Evolutionary conservation across 2,797 vertebrate genomes (phyloP).

Genomic region (Melanotaenia pygmaea): DNA sequence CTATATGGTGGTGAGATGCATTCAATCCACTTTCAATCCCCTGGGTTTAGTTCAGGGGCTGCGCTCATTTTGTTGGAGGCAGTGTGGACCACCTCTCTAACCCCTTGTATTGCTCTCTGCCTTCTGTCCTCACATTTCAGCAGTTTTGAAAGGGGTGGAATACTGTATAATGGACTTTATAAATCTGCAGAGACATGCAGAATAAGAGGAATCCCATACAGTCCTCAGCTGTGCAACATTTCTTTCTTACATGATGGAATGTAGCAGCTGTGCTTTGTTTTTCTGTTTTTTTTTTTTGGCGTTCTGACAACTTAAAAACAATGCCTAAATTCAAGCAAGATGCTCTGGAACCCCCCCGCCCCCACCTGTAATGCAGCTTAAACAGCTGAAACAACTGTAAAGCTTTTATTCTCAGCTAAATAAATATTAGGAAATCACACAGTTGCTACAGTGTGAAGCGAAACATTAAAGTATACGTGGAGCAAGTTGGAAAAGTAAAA

Average conservation of each 20-base stretch:
- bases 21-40: constrained; percentile 81
- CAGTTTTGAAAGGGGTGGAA: constrained; percentile 54
- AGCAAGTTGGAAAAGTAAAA: constrained; percentile 62
- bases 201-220: constrained; percentile 38
- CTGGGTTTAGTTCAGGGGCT: constrained; percentile 78
- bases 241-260: constrained; percentile 16
- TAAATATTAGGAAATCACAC: constrained; percentile 17
- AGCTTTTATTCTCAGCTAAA: constrained; percentile 28
- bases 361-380: constrained; percentile 42
- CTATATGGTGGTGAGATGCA: constrained; percentile 74
- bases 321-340: constrained; percentile 48
- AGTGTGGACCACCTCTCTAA: constrained; percentile 62
- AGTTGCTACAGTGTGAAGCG: constrained; percentile 8
- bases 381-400: constrained; percentile 41
- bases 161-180: constrained; percentile 54
- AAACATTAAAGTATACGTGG: constrained; percentile 46
- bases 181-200: constrained; percentile 42
- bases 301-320: constrained; percentile 26
- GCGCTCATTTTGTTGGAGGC: constrained; percentile 72
- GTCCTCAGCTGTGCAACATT: neutral
- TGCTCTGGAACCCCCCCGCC: constrained; percentile 44
- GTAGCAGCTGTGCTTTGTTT: constrained; percentile 38
- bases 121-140: constrained; percentile 53
- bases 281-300: constrained; percentile 6
- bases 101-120: constrained; percentile 59